phyloP scores from a whole-genome alignment of 2,113 vertebrate species.

The Amazona guildingii region DNA sequence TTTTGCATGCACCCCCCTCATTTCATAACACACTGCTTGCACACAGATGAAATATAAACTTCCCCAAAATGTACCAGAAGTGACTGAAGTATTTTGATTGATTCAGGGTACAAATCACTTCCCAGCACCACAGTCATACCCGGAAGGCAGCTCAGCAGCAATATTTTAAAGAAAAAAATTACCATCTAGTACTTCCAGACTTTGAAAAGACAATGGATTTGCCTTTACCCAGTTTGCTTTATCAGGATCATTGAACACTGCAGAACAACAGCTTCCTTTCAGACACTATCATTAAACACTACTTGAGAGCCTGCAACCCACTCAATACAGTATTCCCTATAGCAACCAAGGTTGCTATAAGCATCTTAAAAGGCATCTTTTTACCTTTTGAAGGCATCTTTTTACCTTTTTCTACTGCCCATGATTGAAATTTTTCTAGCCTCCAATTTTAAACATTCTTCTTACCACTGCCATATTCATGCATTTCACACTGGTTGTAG shows the following conservation, averaged over 20 bases:
- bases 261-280: neutral
- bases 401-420: neutral
- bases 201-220: neutral
- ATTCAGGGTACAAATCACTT: neutral
- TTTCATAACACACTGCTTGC: neutral
- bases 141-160: neutral
- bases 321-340: neutral
- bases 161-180: neutral
- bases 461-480: neutral
- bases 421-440: neutral
- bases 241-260: neutral
- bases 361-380: neutral
- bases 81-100: neutral
- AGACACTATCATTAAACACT: neutral
- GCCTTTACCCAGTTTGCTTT: neutral
- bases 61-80: neutral
- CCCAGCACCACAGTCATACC: neutral
- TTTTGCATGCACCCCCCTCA: accelerated
- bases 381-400: neutral
- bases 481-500: neutral
- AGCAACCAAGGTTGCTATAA: neutral
- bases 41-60: neutral
- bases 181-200: neutral
- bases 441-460: neutral
- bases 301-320: neutral